Base-by-base conservation (phyloP, 2,888 invertebrate genomes). In the Koerneria pararmatus region DNA sequence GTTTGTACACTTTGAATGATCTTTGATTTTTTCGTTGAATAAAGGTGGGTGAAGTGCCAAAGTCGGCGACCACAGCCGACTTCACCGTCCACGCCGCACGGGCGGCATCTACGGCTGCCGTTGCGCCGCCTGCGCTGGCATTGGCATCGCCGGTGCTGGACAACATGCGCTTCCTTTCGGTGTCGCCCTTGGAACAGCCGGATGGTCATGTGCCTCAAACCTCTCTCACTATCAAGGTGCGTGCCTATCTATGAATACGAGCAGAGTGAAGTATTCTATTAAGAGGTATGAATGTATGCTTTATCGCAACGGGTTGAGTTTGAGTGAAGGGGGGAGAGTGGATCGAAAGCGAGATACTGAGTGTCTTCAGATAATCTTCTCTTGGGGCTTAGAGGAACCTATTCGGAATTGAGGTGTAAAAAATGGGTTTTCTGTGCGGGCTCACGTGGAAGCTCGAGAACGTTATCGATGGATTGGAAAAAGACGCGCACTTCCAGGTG, bases 51-150 rank as follows among this genome's bases (percentile, higher is more conserved):
- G 60, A 60, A 24, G 22, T 76, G 51, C 76, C 76, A 19, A 76
- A 76, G 51, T 75, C 76, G 1, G 76, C 76, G 1, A 75, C 76
- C 19, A 72, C 75, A 1, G 63, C 69, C 49, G 70, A 71, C 34
- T 49, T 74, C 27, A 62, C 63, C 68, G 57, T 56, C 56, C 49
- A 53, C 66, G 29, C 64, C 32, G 37, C 60, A 35, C 29, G 51
- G 11, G 22, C 59, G 66, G 2, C 29, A 11, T 11, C 54, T 27
- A 57, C 60, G 34, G 54, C 41, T 1, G 56, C 35, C n/a, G 6
- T 15, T 19, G 5, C 46, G 3, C 31, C 49, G 3, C 51, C 24
- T 19, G 31, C 69, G 11, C 60, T 63, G 29, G n/a, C 37, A 49
- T 29, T 37, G 54, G 51, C 62, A 35, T 62, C 49, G 3, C 70